Conservation (phyloP, 2,888 invertebrate species). For the Volucella zonaria region DNA sequence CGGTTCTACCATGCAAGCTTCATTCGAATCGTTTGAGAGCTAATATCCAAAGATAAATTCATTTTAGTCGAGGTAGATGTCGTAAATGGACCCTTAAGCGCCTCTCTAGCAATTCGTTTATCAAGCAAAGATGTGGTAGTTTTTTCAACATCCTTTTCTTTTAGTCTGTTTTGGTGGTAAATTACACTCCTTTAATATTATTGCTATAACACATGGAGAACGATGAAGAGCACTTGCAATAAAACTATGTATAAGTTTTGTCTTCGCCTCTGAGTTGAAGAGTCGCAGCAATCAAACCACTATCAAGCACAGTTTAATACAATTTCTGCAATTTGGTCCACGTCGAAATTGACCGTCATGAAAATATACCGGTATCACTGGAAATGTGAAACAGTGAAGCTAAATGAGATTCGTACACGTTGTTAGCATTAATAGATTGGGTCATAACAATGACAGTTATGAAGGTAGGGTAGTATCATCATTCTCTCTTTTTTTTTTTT, state of each 20-base stretch:
- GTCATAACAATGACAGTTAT: no score
- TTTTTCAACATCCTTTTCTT: background rate
- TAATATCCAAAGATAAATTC: constrained; percentile 18
- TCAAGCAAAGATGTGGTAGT: constrained; percentile 1
- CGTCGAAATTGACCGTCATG: no score
- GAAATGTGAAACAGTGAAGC: no score
- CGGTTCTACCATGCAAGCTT: constrained; percentile 9
- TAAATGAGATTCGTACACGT: no score
- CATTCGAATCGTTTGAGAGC: constrained; percentile 18
- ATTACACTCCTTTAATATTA: background rate
- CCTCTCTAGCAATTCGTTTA: constrained; percentile 17
- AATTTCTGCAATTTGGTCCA: no score
- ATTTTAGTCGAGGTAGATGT: constrained; percentile 21
- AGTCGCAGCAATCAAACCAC: background rate
- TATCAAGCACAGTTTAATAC: no score
- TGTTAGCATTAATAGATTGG: no score
- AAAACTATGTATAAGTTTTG: no score
- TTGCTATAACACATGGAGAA: background rate
- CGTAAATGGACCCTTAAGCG: constrained; percentile 21
- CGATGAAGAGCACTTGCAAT: background rate
- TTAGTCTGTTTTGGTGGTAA: background rate
- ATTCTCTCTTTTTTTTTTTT: no score
- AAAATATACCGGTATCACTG: no score
- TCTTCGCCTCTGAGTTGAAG: constrained; percentile 8
- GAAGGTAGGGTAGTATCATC: no score